Base-by-base conservation (phyloP, 1,140 invertebrate species). In the Chymomyza costata region DNA sequence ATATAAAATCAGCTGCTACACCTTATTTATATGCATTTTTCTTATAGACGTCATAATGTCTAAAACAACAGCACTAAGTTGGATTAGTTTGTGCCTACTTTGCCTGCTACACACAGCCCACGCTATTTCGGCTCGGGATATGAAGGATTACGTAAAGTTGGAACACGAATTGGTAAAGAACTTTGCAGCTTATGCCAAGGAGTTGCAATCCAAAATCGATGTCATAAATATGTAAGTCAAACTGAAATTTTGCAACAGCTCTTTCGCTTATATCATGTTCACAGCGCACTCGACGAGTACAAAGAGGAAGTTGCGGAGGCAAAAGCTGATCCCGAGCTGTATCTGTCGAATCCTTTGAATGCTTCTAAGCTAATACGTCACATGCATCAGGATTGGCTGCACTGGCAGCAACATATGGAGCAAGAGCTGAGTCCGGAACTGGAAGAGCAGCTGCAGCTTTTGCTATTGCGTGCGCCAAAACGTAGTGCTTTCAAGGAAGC, bases 291-390 rank as follows among this genome's bases (percentile, higher is more conserved):
- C 0, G 5, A 14, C 1, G 65, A 74, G 11, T 74, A 74, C 7
- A 31, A 89, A 89, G 30, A 93, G 94, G 86, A 93, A 94, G 85
- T 92, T 41, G 87, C 89, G 46, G 86, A 85, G 21, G 92, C 96
- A 69, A 92, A 95, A 74, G 85, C 89, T 8, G 88, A 89, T 69
- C 94, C 95, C 0, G 90, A 76, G n/a, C 16, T 56, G 6, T 83
- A 65, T 37, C 11, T 81, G 2, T 40, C 70, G 1, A 81, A 81
- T 43, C 70, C 81, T 0, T n/a, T 73, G 0, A 71, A 66, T 30
- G 31, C 54, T 30, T 78, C 82, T 5, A 64, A 54, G 0, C 15
- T 83, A 3, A 69, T 73, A 5, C 54, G 64, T 0, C 81, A 80
- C 7, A 58, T 83, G 58, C 67, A 67, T 5, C 39, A 61, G 38